A percentile compares a stretch with the other conserved stretches of the same genome.
These are phyloP conservation scores for Lampris megalopsis DNA, from an alignment of 2,113 vertebrate species.

Conservation along the genomic window DNA sequence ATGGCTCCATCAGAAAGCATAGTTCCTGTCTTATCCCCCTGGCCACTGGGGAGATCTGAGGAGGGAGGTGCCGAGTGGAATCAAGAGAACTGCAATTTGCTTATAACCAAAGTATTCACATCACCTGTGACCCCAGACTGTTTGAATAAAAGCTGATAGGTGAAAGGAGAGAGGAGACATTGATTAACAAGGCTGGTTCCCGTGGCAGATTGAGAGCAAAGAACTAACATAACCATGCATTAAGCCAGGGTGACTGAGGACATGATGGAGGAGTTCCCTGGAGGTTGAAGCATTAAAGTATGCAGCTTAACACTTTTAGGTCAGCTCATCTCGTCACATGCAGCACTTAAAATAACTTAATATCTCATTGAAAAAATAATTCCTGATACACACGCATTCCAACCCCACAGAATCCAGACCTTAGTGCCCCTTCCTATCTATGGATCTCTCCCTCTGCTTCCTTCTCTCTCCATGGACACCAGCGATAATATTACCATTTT, in stretches of 20 bases:
- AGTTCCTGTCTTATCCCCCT: constrained; percentile 94
- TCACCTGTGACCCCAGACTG: background rate
- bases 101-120: background rate
- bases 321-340: constrained; percentile 28
- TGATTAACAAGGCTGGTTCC: background rate
- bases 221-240: background rate
- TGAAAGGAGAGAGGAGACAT: background rate
- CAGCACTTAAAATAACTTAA: constrained; percentile 3
- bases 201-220: background rate
- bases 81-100: background rate
- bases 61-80: background rate
- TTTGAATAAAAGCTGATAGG: constrained; percentile 23
- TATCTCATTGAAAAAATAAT: constrained; percentile 13
- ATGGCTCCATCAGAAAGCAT: constrained; percentile 99
- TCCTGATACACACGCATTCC: constrained; percentile 15
- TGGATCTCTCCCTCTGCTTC: constrained; percentile 14
- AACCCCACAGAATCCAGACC: constrained; percentile 1
- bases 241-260: constrained; percentile 5
- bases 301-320: constrained; percentile 1
- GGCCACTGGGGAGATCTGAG: constrained; percentile 89
- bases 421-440: constrained; percentile 8
- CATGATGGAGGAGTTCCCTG: background rate
- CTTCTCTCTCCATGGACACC: constrained; percentile 45
- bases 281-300: constrained; percentile 2
- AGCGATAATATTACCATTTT: constrained; percentile 82